Evolutionary conservation across 1,140 invertebrate genomes (phyloP).

Genomic region (Acromyrmex heyeri): DNA sequence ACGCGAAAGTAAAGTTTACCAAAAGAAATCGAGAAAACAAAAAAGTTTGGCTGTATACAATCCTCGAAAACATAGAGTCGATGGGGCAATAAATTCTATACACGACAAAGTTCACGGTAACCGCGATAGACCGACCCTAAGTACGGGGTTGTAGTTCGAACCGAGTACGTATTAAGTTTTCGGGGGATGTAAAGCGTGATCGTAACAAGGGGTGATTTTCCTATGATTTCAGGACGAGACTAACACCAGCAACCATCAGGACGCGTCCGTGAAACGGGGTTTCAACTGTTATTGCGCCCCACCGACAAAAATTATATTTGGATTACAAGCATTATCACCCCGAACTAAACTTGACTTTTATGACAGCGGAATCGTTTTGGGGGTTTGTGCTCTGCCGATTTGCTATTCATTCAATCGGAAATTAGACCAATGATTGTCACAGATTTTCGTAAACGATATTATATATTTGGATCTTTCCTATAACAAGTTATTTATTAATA

Average conservation of each 20-base stretch:
- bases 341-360: slow-evolving; percentile 86
- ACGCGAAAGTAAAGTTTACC: not conserved
- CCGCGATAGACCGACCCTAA: slow-evolving; percentile 58
- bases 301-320: slow-evolving; percentile 86
- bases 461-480: not conserved
- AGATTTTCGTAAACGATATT: slow-evolving; percentile 30
- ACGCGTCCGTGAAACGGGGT: slow-evolving; percentile 65
- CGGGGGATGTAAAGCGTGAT: slow-evolving; percentile 69
- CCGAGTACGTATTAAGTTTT: slow-evolving; percentile 67
- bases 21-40: too few species aligned
- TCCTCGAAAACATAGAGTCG: slow-evolving; percentile 72
- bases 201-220: slow-evolving; percentile 71
- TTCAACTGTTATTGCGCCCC: slow-evolving; percentile 71
- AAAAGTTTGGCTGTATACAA: slow-evolving; percentile 39
- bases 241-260: slow-evolving; percentile 62
- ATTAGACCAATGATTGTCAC: slow-evolving; percentile 58
- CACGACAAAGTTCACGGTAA: slow-evolving; percentile 43
- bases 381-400: slow-evolving; percentile 57
- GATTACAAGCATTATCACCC: slow-evolving; percentile 87
- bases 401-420: slow-evolving; percentile 66
- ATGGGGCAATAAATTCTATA: slow-evolving; percentile 49
- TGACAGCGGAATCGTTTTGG: slow-evolving; percentile 79
- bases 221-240: slow-evolving; percentile 78
- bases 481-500: not conserved
- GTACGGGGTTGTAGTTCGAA: slow-evolving; percentile 35